A percentile compares a stretch with the other conserved stretches of the same genome.
Conservation (phyloP, 2,797 vertebrate species). For the Lagocephalus sceleratus region DNA sequence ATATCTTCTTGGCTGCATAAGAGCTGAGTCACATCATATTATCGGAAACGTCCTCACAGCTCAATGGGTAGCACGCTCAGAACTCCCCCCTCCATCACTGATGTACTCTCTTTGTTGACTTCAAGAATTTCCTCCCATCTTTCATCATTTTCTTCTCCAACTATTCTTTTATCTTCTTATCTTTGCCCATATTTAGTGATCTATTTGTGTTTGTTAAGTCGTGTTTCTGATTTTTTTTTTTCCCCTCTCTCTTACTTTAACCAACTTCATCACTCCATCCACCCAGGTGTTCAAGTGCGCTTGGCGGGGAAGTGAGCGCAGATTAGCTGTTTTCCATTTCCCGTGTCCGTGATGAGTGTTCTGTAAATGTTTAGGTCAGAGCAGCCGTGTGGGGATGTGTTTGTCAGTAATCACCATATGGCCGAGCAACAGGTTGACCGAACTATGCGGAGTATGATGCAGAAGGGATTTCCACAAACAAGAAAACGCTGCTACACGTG, state of each 20-base stretch:
- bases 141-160: slow-evolving; percentile 3
- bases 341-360: slow-evolving; percentile 39
- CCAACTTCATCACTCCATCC: slow-evolving; percentile 1
- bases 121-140: slow-evolving; percentile 21
- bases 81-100: slow-evolving; percentile 14
- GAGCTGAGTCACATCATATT: slow-evolving; percentile 24
- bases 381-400: slow-evolving; percentile 41
- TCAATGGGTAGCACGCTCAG: slow-evolving; percentile 8
- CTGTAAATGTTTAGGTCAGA: slow-evolving; percentile 58
- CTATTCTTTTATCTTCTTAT: neutral
- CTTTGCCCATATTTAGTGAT: neutral
- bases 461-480: slow-evolving; percentile 25
- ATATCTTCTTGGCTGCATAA: slow-evolving; percentile 9
- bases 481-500: slow-evolving; percentile 1
- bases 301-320: slow-evolving; percentile 13
- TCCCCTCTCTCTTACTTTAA: neutral
- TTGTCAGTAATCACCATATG: slow-evolving; percentile 31
- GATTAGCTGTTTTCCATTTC: slow-evolving; percentile 51
- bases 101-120: slow-evolving; percentile 35
- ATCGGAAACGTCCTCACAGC: slow-evolving; percentile 11
- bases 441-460: slow-evolving; percentile 27
- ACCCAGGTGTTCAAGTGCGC: slow-evolving; percentile 38
- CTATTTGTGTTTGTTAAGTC: slow-evolving; percentile 2
- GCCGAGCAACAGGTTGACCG: slow-evolving; percentile 27
- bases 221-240: slow-evolving; percentile 5